phyloP scores from a whole-genome alignment of 2,797 vertebrate species.

The Malacoraja senta region DNA sequence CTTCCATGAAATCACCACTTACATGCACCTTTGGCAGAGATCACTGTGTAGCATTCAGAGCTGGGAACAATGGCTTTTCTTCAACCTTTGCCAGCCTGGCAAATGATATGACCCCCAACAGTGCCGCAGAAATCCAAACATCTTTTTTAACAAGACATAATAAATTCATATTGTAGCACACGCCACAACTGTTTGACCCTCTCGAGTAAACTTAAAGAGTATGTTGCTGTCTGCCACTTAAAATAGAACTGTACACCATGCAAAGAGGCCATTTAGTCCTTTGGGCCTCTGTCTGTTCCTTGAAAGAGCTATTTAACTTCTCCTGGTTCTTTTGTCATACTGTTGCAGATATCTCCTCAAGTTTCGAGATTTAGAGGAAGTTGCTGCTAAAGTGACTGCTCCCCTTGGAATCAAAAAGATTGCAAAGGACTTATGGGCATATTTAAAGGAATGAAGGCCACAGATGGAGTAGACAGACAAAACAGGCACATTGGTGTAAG shows the following conservation, averaged over 20 bases:
- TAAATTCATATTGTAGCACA: not conserved
- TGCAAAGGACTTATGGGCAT: too few species aligned
- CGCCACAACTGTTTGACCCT: not conserved
- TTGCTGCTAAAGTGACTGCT: too few species aligned
- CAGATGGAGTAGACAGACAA: too few species aligned
- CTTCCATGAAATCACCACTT: not conserved
- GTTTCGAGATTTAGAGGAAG: too few species aligned
- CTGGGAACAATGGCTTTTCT: not conserved
- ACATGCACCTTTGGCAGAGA: not conserved
- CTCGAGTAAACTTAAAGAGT: not conserved
- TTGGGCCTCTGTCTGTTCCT: not conserved
- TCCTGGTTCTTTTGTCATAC: not conserved
- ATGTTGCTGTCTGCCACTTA: not conserved
- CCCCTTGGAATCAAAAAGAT: too few species aligned
- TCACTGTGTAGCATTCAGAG: not conserved
- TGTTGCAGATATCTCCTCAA: not conserved
- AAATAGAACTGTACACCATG: not conserved
- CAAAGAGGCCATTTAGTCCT: not conserved
- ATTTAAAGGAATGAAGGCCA: too few species aligned
- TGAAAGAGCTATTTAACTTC: not conserved
- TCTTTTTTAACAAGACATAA: conserved; percentile 1
- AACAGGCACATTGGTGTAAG: too few species aligned
- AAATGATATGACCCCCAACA: not conserved
- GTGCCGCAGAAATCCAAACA: not conserved
- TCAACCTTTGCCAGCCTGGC: not conserved